phyloP scores from a whole-genome alignment of 2,113 vertebrate species.

The Sylvilagus bachmani region DNA sequence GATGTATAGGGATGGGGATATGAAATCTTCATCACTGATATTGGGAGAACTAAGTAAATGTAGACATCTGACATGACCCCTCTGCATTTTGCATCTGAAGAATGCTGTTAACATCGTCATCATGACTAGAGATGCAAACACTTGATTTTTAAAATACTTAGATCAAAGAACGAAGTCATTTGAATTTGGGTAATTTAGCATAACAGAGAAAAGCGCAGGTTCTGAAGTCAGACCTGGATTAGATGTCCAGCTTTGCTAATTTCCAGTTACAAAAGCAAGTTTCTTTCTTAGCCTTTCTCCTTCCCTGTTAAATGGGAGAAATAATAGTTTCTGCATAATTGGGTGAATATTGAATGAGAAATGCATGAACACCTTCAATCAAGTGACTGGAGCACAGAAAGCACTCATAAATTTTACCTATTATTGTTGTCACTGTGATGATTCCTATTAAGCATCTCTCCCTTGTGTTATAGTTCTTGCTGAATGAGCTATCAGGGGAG shows the following conservation, averaged over 20 bases:
- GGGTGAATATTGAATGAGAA: constrained; percentile 44
- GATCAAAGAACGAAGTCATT: constrained; percentile 6
- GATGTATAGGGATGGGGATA: background rate
- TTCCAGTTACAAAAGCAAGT: background rate
- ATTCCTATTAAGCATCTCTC: constrained; percentile 36
- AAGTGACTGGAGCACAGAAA: background rate
- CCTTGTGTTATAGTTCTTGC: constrained; percentile 32
- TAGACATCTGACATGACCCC: background rate
- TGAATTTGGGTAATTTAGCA: constrained; percentile 43
- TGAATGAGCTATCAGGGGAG: constrained; percentile 20
- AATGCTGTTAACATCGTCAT: background rate
- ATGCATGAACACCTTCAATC: background rate
- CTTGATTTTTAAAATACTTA: constrained; percentile 41
- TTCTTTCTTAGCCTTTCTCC: background rate
- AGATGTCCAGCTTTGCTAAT: background rate
- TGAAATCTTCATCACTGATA: constrained; percentile 26
- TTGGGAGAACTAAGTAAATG: background rate
- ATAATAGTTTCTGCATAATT: background rate
- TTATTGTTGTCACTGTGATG: constrained; percentile 38
- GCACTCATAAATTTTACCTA: constrained; percentile 34
- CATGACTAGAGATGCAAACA: background rate
- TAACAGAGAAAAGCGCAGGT: background rate
- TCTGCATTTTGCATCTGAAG: background rate
- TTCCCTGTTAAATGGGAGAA: background rate
- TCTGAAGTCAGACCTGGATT: background rate